phyloP scores from a whole-genome alignment of 2,113 vertebrate species.

The Ciconia maguari region DNA sequence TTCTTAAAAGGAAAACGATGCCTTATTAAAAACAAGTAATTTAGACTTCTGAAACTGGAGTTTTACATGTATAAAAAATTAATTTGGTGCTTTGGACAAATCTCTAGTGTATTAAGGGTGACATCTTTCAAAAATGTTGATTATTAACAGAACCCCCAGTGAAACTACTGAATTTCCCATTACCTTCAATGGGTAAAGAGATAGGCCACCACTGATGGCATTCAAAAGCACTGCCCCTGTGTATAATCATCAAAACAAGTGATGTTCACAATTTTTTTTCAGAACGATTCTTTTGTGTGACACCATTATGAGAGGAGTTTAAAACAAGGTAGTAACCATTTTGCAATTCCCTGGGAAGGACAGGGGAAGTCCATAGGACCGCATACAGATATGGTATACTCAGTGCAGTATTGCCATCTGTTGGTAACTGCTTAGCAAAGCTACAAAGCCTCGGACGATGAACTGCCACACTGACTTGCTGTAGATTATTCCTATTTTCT shows the following conservation, averaged over 20 bases:
- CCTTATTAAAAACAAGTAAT: neutral
- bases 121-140: neutral
- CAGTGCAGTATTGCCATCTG: conserved; percentile 42
- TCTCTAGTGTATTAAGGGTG: neutral
- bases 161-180: neutral
- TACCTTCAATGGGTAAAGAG: neutral
- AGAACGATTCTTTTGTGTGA: neutral
- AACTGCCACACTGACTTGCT: neutral
- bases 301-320: neutral
- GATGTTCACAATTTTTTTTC: neutral
- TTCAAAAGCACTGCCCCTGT: neutral
- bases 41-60: neutral
- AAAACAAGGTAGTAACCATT: neutral
- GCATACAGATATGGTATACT: neutral
- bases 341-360: neutral
- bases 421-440: neutral
- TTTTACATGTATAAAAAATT: neutral
- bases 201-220: neutral
- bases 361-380: accelerated
- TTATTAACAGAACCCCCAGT: neutral
- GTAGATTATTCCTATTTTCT: accelerated
- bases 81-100: neutral
- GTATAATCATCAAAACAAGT: neutral
- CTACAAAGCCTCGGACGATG: neutral
- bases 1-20: neutral